Percentiles rank a stretch among this genome's conserved stretches.
These are phyloP conservation scores for Salmo trutta DNA, from an alignment of 2,797 vertebrate species.

Conservation along the genomic window DNA sequence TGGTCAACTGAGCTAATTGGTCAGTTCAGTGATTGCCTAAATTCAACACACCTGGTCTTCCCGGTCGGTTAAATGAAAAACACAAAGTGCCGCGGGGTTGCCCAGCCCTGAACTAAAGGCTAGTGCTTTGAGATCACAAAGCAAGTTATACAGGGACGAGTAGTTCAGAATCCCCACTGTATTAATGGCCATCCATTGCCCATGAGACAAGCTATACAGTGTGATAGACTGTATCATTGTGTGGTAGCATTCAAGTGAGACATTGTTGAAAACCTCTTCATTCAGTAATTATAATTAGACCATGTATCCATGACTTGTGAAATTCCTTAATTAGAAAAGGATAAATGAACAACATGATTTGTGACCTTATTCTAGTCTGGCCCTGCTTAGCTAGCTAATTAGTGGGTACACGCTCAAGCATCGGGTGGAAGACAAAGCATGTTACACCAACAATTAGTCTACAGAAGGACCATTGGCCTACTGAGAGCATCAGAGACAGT, in stretches of 20 bases:
- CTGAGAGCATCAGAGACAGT: constrained; percentile 4
- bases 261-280: neutral
- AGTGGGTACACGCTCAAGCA: constrained; percentile 48
- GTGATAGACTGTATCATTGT: neutral
- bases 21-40: no score
- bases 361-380: constrained; percentile 11
- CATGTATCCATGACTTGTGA: constrained; percentile 2
- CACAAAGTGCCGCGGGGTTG: no score
- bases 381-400: constrained; percentile 66
- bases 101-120: no score
- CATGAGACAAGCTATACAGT: neutral
- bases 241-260: neutral
- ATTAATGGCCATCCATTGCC: neutral
- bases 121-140: neutral
- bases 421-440: constrained; percentile 51
- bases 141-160: neutral
- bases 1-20: no score
- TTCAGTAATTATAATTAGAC: neutral
- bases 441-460: constrained; percentile 59
- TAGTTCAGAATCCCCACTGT: neutral
- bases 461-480: constrained; percentile 41
- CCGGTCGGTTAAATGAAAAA: no score
- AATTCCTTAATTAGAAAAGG: constrained; percentile 7
- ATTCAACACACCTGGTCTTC: no score
- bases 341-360: neutral